Evolutionary conservation across 2,888 invertebrate species (phyloP).

Genomic region (Sipha maydis): DNA sequence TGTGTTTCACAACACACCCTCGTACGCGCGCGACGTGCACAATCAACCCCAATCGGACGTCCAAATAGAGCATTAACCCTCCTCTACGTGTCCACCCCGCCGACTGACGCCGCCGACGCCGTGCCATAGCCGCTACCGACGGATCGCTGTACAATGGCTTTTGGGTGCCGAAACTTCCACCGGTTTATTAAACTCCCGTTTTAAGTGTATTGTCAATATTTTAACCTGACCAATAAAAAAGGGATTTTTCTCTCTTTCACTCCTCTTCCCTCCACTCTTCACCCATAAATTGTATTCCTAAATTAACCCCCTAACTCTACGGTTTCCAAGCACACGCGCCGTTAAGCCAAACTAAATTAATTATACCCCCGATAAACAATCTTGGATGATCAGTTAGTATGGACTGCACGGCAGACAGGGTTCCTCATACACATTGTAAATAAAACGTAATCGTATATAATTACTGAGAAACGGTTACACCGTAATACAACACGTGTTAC

Average conservation of each 20-base stretch:
- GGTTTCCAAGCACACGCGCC: slow-evolving; percentile 49
- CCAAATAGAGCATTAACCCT: slow-evolving; percentile 66
- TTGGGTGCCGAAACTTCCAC: slow-evolving; percentile 59
- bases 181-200: slow-evolving; percentile 61
- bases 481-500: too few relatives aligned
- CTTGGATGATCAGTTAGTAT: not conserved
- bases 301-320: not conserved
- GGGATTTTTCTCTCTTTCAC: slow-evolving; percentile 24
- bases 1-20: slow-evolving; percentile 64
- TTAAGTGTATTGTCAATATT: slow-evolving; percentile 61
- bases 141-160: slow-evolving; percentile 41
- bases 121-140: not conserved
- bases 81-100: slow-evolving; percentile 63
- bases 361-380: slow-evolving; percentile 52
- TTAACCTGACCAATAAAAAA: slow-evolving; percentile 62
- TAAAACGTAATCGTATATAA: slow-evolving; percentile 12
- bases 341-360: slow-evolving; percentile 60
- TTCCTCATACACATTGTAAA: not conserved
- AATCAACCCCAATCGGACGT: slow-evolving; percentile 65
- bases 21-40: slow-evolving; percentile 64
- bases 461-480: too few relatives aligned
- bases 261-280: not conserved
- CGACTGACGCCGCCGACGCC: not conserved
- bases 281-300: not conserved
- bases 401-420: not conserved